phyloP scores from a whole-genome alignment of 2,888 invertebrate species.

The Drosophila longiperda region DNA sequence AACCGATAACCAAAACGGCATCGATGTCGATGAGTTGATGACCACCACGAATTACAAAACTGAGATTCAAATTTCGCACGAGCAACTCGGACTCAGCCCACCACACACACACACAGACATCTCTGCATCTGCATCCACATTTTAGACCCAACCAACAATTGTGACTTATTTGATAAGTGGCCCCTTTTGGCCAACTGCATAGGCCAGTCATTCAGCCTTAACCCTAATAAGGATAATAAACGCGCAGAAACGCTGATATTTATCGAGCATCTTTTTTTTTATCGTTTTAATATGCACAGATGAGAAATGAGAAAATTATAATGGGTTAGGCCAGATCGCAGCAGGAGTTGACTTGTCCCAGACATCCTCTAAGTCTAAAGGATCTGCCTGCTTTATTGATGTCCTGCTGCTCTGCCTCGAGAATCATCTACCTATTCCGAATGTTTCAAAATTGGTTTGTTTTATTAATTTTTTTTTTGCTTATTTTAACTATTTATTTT shows the following conservation, averaged over 20 bases:
- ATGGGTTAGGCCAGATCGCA: not conserved
- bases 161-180: slow-evolving; percentile 41
- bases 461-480: too few species aligned
- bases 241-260: not conserved
- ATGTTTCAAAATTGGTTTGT: not conserved
- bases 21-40: slow-evolving; percentile 28
- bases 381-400: not conserved
- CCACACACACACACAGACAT: not conserved
- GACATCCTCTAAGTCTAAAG: not conserved
- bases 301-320: not conserved
- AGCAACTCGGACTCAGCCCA: not conserved
- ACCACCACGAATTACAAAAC: slow-evolving; percentile 33
- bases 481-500: too few species aligned
- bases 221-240: slow-evolving; percentile 20
- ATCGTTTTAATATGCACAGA: not conserved
- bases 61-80: slow-evolving; percentile 46
- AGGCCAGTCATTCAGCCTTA: slow-evolving; percentile 16
- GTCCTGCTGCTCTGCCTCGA: too few species aligned
- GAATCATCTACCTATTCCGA: not conserved
- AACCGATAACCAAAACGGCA: slow-evolving; percentile 15
- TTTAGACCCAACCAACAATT: slow-evolving; percentile 3
- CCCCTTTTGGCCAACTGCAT: slow-evolving; percentile 12
- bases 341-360: not conserved
- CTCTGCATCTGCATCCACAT: too few species aligned
- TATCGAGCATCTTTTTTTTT: not conserved